phyloP scores from a whole-genome alignment of 2,888 invertebrate genomes.

The Ypsolopha scabrella region DNA sequence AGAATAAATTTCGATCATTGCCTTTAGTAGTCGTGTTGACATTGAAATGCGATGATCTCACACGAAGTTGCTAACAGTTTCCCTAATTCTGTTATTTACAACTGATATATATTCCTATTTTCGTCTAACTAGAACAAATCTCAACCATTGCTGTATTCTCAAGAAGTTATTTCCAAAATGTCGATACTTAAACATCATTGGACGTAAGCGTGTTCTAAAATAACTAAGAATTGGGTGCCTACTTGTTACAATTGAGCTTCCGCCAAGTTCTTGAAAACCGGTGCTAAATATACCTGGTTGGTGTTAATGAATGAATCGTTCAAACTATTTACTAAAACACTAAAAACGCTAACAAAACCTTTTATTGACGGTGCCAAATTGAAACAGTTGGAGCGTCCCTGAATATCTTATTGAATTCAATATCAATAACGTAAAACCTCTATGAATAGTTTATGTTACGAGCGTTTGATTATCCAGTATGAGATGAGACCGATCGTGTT shows the following conservation, averaged over 20 bases:
- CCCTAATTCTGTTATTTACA: constrained; percentile 6
- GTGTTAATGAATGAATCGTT: constrained; percentile 20
- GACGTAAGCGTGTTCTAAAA: background rate
- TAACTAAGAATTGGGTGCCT: background rate
- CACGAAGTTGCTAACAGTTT: constrained; percentile 21
- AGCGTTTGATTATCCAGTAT: too few relatives aligned
- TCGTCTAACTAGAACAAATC: background rate
- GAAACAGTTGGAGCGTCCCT: too few relatives aligned
- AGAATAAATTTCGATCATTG: background rate
- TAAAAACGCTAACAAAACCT: too few relatives aligned
- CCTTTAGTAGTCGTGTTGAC: constrained; percentile 22
- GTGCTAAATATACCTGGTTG: constrained; percentile 22
- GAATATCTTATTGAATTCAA: too few relatives aligned
- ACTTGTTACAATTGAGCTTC: background rate
- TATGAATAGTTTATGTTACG: too few relatives aligned
- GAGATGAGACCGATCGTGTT: too few relatives aligned
- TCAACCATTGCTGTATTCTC: background rate
- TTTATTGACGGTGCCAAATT: too few relatives aligned
- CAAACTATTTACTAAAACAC: constrained; percentile 3
- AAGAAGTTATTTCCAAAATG: background rate
- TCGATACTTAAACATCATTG: background rate
- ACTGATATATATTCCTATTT: background rate
- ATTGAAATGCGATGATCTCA: constrained; percentile 33
- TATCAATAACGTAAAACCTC: too few relatives aligned
- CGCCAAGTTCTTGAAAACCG: constrained; percentile 21